These are phyloP conservation scores for Lasioglossum leucozonium DNA, from an alignment of 2,888 invertebrate genomes.

Conservation along the genomic window DNA sequence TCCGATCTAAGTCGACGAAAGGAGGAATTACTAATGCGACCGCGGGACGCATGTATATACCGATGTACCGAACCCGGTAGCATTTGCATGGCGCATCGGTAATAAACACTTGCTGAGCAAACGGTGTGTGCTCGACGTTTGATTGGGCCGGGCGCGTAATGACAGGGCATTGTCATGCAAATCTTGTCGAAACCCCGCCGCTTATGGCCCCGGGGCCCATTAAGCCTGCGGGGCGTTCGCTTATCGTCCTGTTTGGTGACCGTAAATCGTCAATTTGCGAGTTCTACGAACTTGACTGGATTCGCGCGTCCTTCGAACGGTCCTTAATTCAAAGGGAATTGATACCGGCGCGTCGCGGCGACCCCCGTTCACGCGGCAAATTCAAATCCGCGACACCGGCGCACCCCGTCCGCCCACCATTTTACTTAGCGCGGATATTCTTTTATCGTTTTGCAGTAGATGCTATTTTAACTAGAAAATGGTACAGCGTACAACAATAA, in stretches of 20 bases:
- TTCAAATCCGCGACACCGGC: neutral
- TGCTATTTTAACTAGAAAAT: too few relatives aligned
- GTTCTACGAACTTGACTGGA: slow-evolving; percentile 61
- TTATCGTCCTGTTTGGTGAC: slow-evolving; percentile 72
- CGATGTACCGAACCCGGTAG: slow-evolving; percentile 51
- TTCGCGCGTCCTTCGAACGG: slow-evolving; percentile 46
- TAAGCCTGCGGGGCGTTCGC: slow-evolving; percentile 71
- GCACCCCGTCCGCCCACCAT: neutral
- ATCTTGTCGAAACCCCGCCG: slow-evolving; percentile 76
- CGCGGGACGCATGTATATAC: slow-evolving; percentile 37
- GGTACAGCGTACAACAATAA: too few relatives aligned
- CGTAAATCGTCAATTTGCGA: slow-evolving; percentile 73
- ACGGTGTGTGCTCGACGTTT: slow-evolving; percentile 81
- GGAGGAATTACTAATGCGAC: slow-evolving; percentile 69
- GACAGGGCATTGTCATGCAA: slow-evolving; percentile 83
- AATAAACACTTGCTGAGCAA: slow-evolving; percentile 80
- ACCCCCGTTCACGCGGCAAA: slow-evolving; percentile 14
- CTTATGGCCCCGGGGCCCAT: slow-evolving; percentile 76
- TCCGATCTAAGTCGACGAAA: slow-evolving; percentile 49
- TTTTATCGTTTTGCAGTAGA: too few relatives aligned
- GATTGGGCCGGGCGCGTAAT: slow-evolving; percentile 82
- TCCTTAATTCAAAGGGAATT: slow-evolving; percentile 40
- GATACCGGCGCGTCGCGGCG: slow-evolving; percentile 18
- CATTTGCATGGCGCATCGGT: slow-evolving; percentile 73
- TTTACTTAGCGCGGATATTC: neutral